Evolutionary conservation across 2,113 vertebrate genomes (phyloP).

Genomic region (Odocoileus virginianus): DNA sequence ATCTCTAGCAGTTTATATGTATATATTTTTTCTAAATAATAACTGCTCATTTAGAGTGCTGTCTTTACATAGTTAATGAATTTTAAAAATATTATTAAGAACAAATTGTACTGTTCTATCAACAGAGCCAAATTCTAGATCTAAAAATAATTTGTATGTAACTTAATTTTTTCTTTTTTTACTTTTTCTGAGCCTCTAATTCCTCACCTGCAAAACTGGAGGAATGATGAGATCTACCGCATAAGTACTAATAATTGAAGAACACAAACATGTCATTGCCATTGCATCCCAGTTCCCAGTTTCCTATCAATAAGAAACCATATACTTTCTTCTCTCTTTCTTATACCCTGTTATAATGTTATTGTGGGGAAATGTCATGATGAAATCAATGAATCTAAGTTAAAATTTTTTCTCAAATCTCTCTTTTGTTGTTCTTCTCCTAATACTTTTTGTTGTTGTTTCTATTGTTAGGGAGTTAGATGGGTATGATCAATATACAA

Average conservation of each 20-base stretch:
- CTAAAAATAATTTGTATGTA: neutral
- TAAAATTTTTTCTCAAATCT: neutral
- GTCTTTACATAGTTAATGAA: neutral
- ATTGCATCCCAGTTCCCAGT: fast-evolving
- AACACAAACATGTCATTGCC: neutral
- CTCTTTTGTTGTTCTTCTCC: neutral
- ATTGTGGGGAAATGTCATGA: neutral
- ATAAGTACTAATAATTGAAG: neutral
- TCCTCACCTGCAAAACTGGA: neutral
- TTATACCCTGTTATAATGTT: neutral
- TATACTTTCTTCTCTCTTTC: neutral
- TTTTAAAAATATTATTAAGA: neutral
- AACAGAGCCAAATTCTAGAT: neutral
- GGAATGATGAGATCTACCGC: neutral
- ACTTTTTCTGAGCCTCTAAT: neutral
- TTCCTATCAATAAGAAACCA: neutral
- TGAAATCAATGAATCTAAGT: neutral
- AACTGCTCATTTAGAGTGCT: neutral
- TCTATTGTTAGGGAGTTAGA: neutral
- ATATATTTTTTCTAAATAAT: neutral
- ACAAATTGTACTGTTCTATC: neutral
- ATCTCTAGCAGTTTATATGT: neutral
- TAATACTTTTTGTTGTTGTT: neutral
- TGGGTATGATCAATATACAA: neutral
- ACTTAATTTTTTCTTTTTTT: neutral